These are phyloP conservation scores for Melierax canorus DNA, from an alignment of 2,113 vertebrate species.

Conservation along the genomic window DNA sequence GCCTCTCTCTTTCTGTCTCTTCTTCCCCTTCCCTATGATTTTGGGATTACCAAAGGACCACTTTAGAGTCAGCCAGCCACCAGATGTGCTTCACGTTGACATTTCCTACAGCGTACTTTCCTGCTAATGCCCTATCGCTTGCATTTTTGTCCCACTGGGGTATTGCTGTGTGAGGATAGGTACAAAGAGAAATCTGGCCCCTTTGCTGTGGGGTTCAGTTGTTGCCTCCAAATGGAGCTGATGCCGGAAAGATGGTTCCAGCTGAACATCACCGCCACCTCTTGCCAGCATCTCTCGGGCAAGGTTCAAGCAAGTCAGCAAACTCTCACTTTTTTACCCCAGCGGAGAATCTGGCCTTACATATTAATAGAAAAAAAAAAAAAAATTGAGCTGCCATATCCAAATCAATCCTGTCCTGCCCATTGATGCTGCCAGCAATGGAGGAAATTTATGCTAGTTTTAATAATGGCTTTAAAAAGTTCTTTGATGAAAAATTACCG, in stretches of 20 bases:
- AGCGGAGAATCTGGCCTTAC: background rate
- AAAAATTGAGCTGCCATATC: background rate
- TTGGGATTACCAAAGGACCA: background rate
- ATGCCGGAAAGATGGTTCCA: background rate
- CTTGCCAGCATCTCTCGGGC: background rate
- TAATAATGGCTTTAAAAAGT: constrained; percentile 37
- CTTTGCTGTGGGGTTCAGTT: background rate
- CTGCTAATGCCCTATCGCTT: background rate
- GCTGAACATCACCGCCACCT: background rate
- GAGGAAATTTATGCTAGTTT: constrained; percentile 17
- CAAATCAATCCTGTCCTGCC: background rate
- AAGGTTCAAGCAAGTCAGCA: background rate
- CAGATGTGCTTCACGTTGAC: background rate
- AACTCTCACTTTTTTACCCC: background rate
- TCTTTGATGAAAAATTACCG: constrained; percentile 40
- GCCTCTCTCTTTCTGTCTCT: background rate
- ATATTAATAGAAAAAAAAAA: background rate
- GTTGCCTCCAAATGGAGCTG: background rate
- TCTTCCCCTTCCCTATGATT: background rate
- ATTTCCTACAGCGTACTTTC: background rate
- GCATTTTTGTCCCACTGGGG: background rate
- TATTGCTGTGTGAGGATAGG: background rate
- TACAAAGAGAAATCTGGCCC: background rate
- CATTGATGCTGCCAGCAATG: background rate
- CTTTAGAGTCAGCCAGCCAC: background rate